Base-by-base conservation (phyloP, 2,797 vertebrate genomes). In the Taenioides sp. region DNA sequence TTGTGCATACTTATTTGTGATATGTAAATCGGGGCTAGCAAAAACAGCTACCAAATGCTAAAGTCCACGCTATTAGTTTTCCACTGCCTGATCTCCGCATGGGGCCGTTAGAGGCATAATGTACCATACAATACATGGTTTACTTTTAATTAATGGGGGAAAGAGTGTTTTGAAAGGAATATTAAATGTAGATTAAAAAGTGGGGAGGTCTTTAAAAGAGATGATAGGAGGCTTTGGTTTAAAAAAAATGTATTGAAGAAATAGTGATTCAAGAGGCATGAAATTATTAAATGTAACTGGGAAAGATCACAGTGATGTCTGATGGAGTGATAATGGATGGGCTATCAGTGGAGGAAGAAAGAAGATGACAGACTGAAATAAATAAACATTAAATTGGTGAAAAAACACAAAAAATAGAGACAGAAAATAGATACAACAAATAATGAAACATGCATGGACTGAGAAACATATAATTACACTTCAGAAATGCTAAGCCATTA, bases 1-100 rank as follows among this genome's bases (percentile, higher is more conserved):
- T 97, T 97, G 96, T 95, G 95, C 96, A 96, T 95, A 94, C 94
- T 94, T 96, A 85, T 37, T 94, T 93, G 95, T 93, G 93, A 97
- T 98, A 96, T 96, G 96, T 95, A 98, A 97, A 97, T 97, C 91
- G 96, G 14, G 92, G 94, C 92, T 90, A 93, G 93, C 95, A 93
- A 96, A 31, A 62, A 95, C 95, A 40, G 7, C 31, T 5, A 63
- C 94, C 95, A 96, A 98, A 96, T 96, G 95, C 94, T 96, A 95
- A 96, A 97, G 95, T 97, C 96, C 96, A 97, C 95, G 96, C 97
- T 96, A 98, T 98, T 98, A 97, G 96, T 97, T 97, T 98, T 98
- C 95, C 96, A 97, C 96, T 98, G 97, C 96, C 96, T 96, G 95
- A 97, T 96, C 96, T 96, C 97, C 96, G 96, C 96, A 97, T 96